phyloP scores from a whole-genome alignment of 2,888 invertebrate genomes.

The Mesorhabditis spiculigera region DNA sequence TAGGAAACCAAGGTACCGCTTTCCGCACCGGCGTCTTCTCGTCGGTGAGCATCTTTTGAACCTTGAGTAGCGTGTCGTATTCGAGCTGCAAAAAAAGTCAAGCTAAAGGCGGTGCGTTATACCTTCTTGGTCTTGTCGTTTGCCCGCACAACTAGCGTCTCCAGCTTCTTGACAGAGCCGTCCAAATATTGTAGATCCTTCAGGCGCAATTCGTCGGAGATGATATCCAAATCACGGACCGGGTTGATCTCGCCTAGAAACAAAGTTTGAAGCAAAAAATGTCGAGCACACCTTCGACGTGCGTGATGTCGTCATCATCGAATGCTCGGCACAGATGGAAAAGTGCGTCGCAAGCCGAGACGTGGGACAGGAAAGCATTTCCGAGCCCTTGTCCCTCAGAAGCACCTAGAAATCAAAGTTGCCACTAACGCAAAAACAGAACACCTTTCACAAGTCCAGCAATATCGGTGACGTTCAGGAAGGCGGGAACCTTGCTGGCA shows the following conservation, averaged over 20 bases:
- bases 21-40: slow-evolving; percentile 85
- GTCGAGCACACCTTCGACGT: slow-evolving; percentile 74
- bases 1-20: slow-evolving; percentile 69
- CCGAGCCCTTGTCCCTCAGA: slow-evolving; percentile 96
- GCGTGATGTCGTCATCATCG: slow-evolving; percentile 94
- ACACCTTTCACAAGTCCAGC: slow-evolving; percentile 91
- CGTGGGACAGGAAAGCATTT: slow-evolving; percentile 96
- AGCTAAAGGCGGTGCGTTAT: neutral
- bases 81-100: slow-evolving; percentile 24
- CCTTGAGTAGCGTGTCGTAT: slow-evolving; percentile 80
- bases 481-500: slow-evolving; percentile 84
- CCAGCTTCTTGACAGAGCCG: slow-evolving; percentile 79
- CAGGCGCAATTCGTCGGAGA: slow-evolving; percentile 85
- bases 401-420: slow-evolving; percentile 64
- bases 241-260: slow-evolving; percentile 82
- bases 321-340: slow-evolving; percentile 95
- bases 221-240: slow-evolving; percentile 90
- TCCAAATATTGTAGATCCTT: slow-evolving; percentile 84
- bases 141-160: slow-evolving; percentile 74
- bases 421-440: neutral
- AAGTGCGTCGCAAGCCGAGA: slow-evolving; percentile 95
- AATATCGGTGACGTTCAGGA: slow-evolving; percentile 93
- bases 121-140: slow-evolving; percentile 87
- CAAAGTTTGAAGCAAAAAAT: neutral
- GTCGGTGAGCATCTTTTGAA: slow-evolving; percentile 75